These are phyloP conservation scores for Drosophila watanabei DNA, from an alignment of 1,140 invertebrate genomes.

Conservation along the genomic window DNA sequence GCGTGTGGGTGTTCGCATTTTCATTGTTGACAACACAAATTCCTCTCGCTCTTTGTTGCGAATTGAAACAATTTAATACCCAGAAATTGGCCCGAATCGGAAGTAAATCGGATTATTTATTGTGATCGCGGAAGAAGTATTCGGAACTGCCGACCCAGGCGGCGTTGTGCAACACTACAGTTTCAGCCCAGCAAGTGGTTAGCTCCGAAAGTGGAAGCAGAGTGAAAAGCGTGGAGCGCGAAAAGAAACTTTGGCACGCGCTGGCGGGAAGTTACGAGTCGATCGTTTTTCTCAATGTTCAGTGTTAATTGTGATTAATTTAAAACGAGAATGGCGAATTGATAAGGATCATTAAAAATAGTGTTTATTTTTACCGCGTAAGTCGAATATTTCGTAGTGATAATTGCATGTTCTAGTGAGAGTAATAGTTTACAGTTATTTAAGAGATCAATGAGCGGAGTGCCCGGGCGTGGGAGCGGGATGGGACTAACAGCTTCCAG, in stretches of 20 bases:
- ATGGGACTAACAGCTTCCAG: conserved; percentile 21
- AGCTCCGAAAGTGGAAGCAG: conserved; percentile 3
- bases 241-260: conserved; percentile 48
- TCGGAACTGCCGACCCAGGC: neutral
- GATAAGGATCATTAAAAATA: neutral
- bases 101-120: conserved; percentile 52
- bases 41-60: conserved; percentile 31
- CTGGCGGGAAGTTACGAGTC: conserved; percentile 19
- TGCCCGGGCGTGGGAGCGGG: conserved; percentile 15
- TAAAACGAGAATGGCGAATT: conserved; percentile 19
- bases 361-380: conserved; percentile 24
- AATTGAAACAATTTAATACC: conserved; percentile 71
- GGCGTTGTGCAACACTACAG: conserved; percentile 23
- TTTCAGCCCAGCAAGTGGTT: neutral
- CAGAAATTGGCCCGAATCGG: conserved; percentile 61
- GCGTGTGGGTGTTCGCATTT: conserved; percentile 67
- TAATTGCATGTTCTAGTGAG: neutral
- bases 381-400: conserved; percentile 2
- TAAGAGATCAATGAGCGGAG: neutral
- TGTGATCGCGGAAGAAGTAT: conserved; percentile 5
- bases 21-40: conserved; percentile 56
- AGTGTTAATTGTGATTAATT: conserved; percentile 40
- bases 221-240: conserved; percentile 11
- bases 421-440: conserved; percentile 11
- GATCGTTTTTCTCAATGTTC: conserved; percentile 25